A percentile compares a stretch with the other conserved stretches of the same genome.
These are phyloP conservation scores for Chondrosia reniformis DNA, from an alignment of 37 sponge, comb jelly and placozoan species.

Conservation along the genomic window DNA sequence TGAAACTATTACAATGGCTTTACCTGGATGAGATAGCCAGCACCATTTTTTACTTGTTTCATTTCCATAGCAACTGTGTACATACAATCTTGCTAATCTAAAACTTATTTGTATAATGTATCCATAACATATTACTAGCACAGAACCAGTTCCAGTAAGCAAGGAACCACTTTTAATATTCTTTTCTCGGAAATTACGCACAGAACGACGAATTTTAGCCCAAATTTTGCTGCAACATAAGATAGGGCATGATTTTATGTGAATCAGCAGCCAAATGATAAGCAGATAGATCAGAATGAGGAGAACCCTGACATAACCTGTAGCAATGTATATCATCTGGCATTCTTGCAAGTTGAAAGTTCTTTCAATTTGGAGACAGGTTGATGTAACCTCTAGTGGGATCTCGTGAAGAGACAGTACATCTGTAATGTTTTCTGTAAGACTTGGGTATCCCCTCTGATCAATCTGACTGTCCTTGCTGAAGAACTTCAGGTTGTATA, in stretches of 20 bases:
- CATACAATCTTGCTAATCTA: too few relatives aligned
- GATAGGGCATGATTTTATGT: neutral
- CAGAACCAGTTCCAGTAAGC: neutral
- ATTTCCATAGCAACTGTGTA: too few relatives aligned
- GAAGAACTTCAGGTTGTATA: too few relatives aligned
- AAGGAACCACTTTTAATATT: neutral
- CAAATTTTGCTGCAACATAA: too few relatives aligned
- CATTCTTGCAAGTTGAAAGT: too few relatives aligned
- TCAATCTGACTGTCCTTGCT: neutral
- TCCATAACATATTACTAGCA: neutral
- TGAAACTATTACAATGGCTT: neutral
- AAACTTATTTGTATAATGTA: neutral
- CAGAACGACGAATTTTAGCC: neutral
- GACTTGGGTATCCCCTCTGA: too few relatives aligned
- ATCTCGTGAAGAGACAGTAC: neutral
- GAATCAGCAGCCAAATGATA: neutral
- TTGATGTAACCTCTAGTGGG: neutral
- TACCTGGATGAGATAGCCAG: too few relatives aligned
- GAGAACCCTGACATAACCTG: neutral
- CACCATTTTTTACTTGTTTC: too few relatives aligned
- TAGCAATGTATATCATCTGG: too few relatives aligned
- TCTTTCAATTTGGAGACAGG: too few relatives aligned
- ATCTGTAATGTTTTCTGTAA: neutral
- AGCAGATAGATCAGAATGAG: neutral
- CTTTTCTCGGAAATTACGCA: slow-evolving; percentile 16